phyloP scores from a whole-genome alignment of 2,113 vertebrate genomes.

The Synodontis membranacea region DNA sequence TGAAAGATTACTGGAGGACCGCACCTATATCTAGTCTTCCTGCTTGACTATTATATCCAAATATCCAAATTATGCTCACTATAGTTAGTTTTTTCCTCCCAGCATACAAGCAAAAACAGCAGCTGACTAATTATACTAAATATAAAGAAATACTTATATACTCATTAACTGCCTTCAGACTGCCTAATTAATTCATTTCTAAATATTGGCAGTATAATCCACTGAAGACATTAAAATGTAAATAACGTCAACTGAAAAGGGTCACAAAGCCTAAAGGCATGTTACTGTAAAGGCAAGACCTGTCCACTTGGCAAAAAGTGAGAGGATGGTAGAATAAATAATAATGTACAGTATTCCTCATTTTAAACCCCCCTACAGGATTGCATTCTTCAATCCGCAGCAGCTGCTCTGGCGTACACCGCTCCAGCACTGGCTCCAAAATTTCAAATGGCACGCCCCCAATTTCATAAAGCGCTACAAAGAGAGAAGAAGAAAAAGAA shows the following conservation, averaged over 20 bases:
- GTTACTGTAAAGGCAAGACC: background rate
- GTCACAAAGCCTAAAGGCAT: background rate
- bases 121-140: background rate
- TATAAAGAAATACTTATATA: background rate
- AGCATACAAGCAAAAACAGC: background rate
- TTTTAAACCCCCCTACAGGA: conserved; percentile 73
- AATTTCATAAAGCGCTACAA: conserved; percentile 81
- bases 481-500: conserved; percentile 29
- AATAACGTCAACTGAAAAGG: background rate
- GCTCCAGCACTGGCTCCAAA: conserved; percentile 84
- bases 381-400: conserved; percentile 84
- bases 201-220: background rate
- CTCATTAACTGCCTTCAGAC: background rate
- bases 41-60: background rate
- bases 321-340: background rate
- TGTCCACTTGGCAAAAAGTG: background rate
- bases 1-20: background rate
- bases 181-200: background rate
- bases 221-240: background rate
- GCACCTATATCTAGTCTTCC: background rate
- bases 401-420: conserved; percentile 84
- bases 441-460: conserved; percentile 88
- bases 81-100: background rate
- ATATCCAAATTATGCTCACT: background rate
- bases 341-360: background rate